Evolutionary conservation across 2,888 invertebrate species (phyloP).

Genomic region (Meteorus cinctellus): DNA sequence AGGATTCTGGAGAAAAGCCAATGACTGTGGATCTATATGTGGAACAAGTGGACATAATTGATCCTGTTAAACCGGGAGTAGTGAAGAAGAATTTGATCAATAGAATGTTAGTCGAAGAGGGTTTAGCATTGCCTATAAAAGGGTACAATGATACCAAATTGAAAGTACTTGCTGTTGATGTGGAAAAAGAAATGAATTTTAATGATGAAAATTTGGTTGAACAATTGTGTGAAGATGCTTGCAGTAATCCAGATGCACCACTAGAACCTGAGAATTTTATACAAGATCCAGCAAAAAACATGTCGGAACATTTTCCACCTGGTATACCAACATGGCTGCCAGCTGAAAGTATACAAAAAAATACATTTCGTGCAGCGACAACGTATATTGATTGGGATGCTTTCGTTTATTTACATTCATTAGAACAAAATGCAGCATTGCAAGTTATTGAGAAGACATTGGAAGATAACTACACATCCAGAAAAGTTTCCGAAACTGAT

Average conservation of each 20-base stretch:
- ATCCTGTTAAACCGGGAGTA: conserved; percentile 80
- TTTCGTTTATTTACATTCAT: conserved; percentile 72
- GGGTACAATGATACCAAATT: conserved; percentile 54
- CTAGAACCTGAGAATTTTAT: too few relatives aligned
- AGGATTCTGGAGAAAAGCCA: conserved; percentile 57
- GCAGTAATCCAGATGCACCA: neutral
- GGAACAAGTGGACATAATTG: conserved; percentile 77
- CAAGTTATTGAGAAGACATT: neutral
- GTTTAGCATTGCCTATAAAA: conserved; percentile 76
- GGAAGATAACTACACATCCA: neutral
- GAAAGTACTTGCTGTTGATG: conserved; percentile 62
- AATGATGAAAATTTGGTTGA: neutral
- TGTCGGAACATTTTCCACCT: neutral
- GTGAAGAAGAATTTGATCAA: conserved; percentile 81
- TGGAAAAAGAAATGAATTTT: conserved; percentile 57
- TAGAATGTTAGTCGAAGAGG: conserved; percentile 79
- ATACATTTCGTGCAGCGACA: conserved; percentile 77
- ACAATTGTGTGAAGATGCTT: too few relatives aligned
- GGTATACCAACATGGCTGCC: conserved; percentile 77
- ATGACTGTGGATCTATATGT: conserved; percentile 80
- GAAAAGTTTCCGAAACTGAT: neutral
- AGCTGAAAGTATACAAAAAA: conserved; percentile 74
- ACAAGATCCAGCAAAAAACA: neutral
- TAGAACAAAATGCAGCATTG: conserved; percentile 49
- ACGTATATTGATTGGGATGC: conserved; percentile 78